Conservation (phyloP, 2,113 vertebrate species). For the Oncorhynchus tshawytscha region DNA sequence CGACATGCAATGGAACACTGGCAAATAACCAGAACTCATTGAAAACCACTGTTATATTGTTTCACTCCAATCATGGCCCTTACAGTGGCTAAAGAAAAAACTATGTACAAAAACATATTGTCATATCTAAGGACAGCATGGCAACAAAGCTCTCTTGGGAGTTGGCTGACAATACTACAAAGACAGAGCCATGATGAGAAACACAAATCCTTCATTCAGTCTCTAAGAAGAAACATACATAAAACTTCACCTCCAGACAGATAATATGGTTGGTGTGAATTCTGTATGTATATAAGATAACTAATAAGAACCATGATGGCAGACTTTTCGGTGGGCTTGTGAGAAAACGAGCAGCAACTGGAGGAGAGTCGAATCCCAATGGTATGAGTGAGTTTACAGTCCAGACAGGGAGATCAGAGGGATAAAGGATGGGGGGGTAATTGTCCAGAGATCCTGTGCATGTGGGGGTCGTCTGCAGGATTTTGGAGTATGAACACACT, state of each 20-base stretch:
- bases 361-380: background rate
- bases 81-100: too few species aligned
- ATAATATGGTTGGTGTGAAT: background rate
- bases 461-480: background rate
- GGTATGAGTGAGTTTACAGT: background rate
- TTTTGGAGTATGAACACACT: slow-evolving; percentile 5
- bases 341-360: background rate
- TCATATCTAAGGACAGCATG: background rate
- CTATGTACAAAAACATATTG: background rate
- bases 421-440: background rate
- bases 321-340: background rate
- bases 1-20: too few species aligned
- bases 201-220: background rate
- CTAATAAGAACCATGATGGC: background rate
- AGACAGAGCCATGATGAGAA: background rate
- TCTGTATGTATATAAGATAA: background rate
- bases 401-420: background rate
- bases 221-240: background rate
- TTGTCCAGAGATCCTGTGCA: slow-evolving; percentile 3
- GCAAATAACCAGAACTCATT: too few species aligned
- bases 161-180: background rate
- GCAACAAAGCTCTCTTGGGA: background rate
- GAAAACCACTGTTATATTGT: background rate
- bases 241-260: background rate
- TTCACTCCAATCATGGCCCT: background rate